Base-by-base conservation (phyloP, 2,888 invertebrate genomes). In the Cybosia mesomella region DNA sequence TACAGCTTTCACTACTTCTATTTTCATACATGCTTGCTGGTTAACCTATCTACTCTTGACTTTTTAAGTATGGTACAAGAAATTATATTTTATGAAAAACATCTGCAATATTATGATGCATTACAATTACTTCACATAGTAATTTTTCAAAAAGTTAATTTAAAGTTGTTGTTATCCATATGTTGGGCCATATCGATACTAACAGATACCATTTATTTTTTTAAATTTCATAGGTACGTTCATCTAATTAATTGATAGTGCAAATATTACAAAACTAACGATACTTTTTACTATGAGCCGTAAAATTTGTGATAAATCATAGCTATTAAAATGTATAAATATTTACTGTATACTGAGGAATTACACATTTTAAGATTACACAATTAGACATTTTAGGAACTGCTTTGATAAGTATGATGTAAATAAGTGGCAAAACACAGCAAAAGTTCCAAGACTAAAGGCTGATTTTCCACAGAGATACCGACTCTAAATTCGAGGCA, bases 251-350 rank as follows among this genome's bases (percentile, higher is more conserved):
- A 8, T 3, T n/a, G 7, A 15, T 15, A 39, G 7, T 43, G 18
- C n/a, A n/a, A n/a, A n/a, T 49, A 49, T n/a, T n/a, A 49, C n/a
- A 49, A 49, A 49, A 43, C 43, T 39, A 39, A 13, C 15, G 13
- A 18, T 43, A 18, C 18, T 43, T 43, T 28, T 43, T 43, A 43
- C 18, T 43, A 43, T 43, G 18, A 49, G n/a, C n/a, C 18, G 49
- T n/a, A 49, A 49, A 18, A 49, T 49, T 49, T 49, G 8, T 15
- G n/a, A 49, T 43, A 49, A n/a, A 18, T 49, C 49, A 49, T 49
- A n/a, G n/a, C 49, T n/a, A 49, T 49, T 49, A 49, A 49, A 49
- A n/a, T 49, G 49, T 49, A 49, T n/a, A n/a, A 49, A 49, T 49
- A 49, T 49, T n/a, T 49, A 49, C 49, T n/a, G 49, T 49, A 49